Conservation (phyloP, 2,888 invertebrate species). For the Stramonita haemastoma region DNA sequence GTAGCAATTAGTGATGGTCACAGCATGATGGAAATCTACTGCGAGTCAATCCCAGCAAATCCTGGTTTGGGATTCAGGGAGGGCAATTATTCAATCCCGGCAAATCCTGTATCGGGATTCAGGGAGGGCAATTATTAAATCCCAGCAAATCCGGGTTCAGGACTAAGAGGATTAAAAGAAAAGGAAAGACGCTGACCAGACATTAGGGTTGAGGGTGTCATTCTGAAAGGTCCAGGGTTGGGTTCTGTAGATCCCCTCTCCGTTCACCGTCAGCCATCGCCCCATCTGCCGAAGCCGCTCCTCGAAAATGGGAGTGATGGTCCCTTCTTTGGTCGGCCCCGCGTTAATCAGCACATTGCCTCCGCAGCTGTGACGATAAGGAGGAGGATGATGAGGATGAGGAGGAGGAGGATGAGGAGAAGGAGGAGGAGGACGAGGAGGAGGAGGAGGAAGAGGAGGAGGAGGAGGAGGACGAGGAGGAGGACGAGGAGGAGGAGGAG, state of each 20-base stretch:
- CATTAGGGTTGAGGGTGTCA: constrained; percentile 82
- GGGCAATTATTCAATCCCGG: no score
- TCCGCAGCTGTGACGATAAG: constrained; percentile 72
- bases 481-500: background rate
- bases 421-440: background rate
- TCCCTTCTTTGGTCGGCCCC: constrained; percentile 93
- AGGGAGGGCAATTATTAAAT: no score
- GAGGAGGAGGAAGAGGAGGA: background rate
- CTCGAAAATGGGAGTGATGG: constrained; percentile 90
- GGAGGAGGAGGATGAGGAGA: background rate
- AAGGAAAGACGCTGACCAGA: constrained; percentile 82
- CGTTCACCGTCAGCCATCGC: constrained; percentile 89
- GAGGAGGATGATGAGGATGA: no score
- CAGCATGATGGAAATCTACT: no score
- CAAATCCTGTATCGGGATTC: no score
- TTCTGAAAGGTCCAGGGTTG: constrained; percentile 90
- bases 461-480: background rate
- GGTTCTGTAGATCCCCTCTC: constrained; percentile 89
- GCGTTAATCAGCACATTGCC: constrained; percentile 90
- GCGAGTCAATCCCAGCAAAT: no score
- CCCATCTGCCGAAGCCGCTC: constrained; percentile 89
- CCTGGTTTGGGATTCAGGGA: no score
- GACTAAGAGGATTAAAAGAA: no score
- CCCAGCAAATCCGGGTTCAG: no score
- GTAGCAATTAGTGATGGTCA: no score